Evolutionary conservation across 2,888 invertebrate genomes (phyloP), one percentile per base, ranked within the genome.

Genomic region (Clistopyga incitator): DNA sequence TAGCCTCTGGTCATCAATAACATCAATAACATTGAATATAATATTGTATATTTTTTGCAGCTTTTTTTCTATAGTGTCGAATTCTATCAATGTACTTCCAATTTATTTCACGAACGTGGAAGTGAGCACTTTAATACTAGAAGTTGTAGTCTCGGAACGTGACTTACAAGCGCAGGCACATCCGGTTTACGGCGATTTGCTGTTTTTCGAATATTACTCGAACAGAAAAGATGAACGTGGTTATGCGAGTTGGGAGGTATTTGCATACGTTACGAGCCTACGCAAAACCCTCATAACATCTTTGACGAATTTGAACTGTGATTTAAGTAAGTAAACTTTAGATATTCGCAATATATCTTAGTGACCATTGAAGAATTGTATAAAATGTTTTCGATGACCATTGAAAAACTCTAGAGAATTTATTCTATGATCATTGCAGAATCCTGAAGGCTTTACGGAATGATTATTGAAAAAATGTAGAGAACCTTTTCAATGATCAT

Each of bases 111-210:
- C 82, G 3, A 86, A 87, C 29, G 23, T 79, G 56, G 65, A 45
- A 23, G 42, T 90, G 8, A 88, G 90, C 2, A 88, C 86, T 6
- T 68, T 92, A 50, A 71, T 87, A 76, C 72, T 92, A 0, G 89
- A 92, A 15, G 86, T 90, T 10, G 61, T 92, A 13, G 84, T 90
- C 1, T 86, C 88, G 2, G 87, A 86, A 59, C 85, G 86, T 8
- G 88, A 91, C 13, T n/a, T 88, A 0, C 25, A 78, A 3, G 82
- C 56, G 4, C 87, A 88, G 65, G 59, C 38, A 3, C 85, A 89
- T 76, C 92, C 93, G 0, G 76, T 76, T 42, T 88, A 77, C 15
- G 93, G 93, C 0, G 92, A 93, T 67, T 84, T 93, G 25, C 86
- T 92, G 3, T 87, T 87, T 42, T 84, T 93, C n/a, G 90, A 91